Conservation (phyloP, 1,140 invertebrate genomes). For the Diuraphis noxia region DNA sequence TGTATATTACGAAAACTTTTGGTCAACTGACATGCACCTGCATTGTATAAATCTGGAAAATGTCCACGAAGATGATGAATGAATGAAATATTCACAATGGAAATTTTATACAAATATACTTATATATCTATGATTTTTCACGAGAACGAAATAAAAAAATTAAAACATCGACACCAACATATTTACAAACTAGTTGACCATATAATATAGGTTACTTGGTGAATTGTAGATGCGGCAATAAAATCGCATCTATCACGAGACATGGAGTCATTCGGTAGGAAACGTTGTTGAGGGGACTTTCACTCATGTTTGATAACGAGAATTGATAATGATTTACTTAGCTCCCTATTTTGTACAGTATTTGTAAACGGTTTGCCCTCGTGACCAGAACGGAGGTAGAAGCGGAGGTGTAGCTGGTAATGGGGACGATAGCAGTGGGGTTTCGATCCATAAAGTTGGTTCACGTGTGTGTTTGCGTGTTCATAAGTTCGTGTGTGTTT, state of each 20-base stretch:
- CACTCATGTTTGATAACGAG: background rate
- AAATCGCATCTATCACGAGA: background rate
- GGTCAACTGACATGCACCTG: background rate
- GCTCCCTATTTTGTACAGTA: background rate
- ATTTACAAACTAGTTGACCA: background rate
- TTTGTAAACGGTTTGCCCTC: background rate
- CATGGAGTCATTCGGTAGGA: background rate
- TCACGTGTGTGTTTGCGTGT: conserved; percentile 37
- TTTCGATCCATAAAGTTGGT: conserved; percentile 37
- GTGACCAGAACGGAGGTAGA: background rate
- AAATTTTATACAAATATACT: background rate
- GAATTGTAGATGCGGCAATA: background rate
- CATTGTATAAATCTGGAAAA: background rate
- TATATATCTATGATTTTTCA: background rate
- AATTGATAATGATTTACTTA: conserved; percentile 6
- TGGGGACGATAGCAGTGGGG: background rate
- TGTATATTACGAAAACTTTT: background rate
- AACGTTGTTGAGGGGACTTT: background rate
- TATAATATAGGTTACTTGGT: background rate
- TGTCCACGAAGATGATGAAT: background rate
- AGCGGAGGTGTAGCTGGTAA: background rate
- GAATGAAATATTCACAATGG: background rate
- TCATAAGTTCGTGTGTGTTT: conserved; percentile 37
- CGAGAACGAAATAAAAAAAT: too few species aligned
- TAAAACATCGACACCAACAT: background rate